A percentile compares a stretch with the other conserved stretches of the same genome.
Evolutionary conservation across 2,797 vertebrate species (phyloP).

Genomic region (Huso huso): DNA sequence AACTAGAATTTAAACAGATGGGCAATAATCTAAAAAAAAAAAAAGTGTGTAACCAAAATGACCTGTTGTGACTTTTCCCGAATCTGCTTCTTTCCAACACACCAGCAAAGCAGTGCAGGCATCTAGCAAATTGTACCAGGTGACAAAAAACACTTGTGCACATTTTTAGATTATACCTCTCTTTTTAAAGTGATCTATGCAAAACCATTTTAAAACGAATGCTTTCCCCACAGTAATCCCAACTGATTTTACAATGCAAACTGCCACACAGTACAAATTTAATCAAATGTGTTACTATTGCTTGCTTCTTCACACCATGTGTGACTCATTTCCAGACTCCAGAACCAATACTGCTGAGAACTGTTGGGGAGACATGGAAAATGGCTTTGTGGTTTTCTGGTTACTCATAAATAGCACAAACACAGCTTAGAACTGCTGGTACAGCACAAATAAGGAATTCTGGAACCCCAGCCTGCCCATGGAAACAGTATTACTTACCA

Average conservation of each 20-base stretch:
- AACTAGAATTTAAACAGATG: no score
- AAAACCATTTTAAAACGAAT: neutral
- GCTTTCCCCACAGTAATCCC: conserved; percentile 4
- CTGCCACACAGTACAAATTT: neutral
- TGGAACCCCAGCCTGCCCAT: conserved; percentile 49
- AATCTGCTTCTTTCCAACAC: no score
- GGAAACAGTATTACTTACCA: conserved; percentile 60
- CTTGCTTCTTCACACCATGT: neutral
- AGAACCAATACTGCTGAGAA: neutral
- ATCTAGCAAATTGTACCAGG: neutral
- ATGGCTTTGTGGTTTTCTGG: conserved; percentile 19
- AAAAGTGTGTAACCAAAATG: no score
- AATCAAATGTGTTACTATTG: conserved; percentile 1
- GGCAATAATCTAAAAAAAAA: no score
- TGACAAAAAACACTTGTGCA: neutral
- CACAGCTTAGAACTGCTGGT: conserved; percentile 39
- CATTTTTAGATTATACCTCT: conserved; percentile 9
- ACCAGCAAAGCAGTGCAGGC: no score
- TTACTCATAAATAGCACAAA: conserved; percentile 35
- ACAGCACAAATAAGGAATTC: conserved; percentile 44
- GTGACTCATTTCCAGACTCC: neutral
- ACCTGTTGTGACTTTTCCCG: no score
- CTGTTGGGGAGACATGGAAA: conserved; percentile 14
- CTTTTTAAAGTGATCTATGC: neutral
- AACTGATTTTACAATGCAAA: conserved; percentile 1